These are phyloP conservation scores for Melanostigma gelatinosum DNA, from an alignment of 2,113 vertebrate species.

Conservation along the genomic window DNA sequence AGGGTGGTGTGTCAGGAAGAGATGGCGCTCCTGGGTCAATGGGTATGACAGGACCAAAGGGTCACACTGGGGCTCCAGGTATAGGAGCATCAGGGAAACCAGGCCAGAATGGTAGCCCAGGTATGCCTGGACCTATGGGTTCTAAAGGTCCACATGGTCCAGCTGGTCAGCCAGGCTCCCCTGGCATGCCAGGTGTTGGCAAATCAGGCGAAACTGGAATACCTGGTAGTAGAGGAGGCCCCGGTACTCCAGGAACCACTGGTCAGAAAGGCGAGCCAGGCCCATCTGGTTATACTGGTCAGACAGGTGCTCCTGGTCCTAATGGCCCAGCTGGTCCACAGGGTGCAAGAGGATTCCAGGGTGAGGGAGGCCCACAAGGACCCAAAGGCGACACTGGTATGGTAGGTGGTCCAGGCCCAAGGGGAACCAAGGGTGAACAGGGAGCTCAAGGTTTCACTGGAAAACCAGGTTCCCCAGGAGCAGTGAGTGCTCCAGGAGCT, in stretches of 20 bases:
- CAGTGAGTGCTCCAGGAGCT: slow-evolving; percentile 86
- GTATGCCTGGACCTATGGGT: slow-evolving; percentile 78
- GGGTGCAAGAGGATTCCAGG: slow-evolving; percentile 82
- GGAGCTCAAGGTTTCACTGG: slow-evolving; percentile 84
- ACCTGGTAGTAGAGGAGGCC: slow-evolving; percentile 79
- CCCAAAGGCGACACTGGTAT: slow-evolving; percentile 84
- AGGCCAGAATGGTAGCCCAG: slow-evolving; percentile 82
- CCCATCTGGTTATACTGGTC: slow-evolving; percentile 79
- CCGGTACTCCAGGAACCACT: slow-evolving; percentile 80
- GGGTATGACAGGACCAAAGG: slow-evolving; percentile 88
- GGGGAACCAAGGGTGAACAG: slow-evolving; percentile 81
- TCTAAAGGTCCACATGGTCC: slow-evolving; percentile 81
- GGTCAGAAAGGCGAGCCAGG: slow-evolving; percentile 85
- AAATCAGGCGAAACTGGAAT: slow-evolving; percentile 81
- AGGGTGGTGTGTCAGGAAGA: slow-evolving; percentile 88
- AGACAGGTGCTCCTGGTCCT: slow-evolving; percentile 74
- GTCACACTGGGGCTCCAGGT: slow-evolving; percentile 85
- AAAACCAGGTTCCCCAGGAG: slow-evolving; percentile 89
- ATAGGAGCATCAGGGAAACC: slow-evolving; percentile 80
- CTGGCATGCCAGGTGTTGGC: slow-evolving; percentile 83
- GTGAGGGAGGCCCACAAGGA: slow-evolving; percentile 80
- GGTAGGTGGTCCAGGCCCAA: slow-evolving; percentile 79
- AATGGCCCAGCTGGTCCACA: slow-evolving; percentile 80
- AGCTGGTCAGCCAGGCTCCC: slow-evolving; percentile 79
- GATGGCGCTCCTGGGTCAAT: slow-evolving; percentile 86